Evolutionary conservation across 2,797 vertebrate genomes (phyloP).

Genomic region (Cyprinella venusta): DNA sequence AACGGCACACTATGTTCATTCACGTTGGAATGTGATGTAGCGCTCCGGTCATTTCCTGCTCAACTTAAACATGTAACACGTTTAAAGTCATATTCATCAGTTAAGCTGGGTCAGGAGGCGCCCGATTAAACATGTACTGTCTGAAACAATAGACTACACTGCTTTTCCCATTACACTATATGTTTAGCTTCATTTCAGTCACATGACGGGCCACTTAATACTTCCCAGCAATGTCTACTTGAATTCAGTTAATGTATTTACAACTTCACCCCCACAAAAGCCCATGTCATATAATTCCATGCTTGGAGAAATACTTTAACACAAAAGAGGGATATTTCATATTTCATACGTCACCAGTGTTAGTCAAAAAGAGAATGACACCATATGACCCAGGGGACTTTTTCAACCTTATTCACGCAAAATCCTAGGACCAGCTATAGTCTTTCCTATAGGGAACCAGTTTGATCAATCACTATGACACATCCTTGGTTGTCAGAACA

Average conservation of each 20-base stretch:
- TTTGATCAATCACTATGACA: conserved; percentile 19
- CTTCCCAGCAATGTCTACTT: not conserved
- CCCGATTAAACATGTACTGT: not conserved
- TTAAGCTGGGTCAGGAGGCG: conserved; percentile 5
- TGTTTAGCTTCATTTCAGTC: not conserved
- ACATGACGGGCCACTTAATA: conserved; percentile 14
- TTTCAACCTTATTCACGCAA: not conserved
- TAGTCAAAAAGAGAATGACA: conserved; percentile 9
- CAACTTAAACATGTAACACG: not conserved
- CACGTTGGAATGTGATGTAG: conserved; percentile 17
- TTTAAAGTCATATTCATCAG: conserved; percentile 21
- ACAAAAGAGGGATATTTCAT: conserved; percentile 27
- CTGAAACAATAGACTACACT: not conserved
- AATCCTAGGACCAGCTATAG: not conserved
- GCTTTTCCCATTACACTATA: not conserved
- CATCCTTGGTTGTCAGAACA: conserved; percentile 10
- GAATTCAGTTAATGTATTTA: not conserved
- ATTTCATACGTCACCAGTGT: not conserved
- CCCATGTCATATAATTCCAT: not conserved
- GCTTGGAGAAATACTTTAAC: conserved; percentile 3
- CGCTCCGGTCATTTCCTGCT: conserved; percentile 10
- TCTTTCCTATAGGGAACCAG: conserved; percentile 7
- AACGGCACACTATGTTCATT: conserved; percentile 32
- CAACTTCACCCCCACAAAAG: conserved; percentile 1
- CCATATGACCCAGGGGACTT: not conserved